Conservation (phyloP, 2,113 vertebrate species). For the Scomber colias region DNA sequence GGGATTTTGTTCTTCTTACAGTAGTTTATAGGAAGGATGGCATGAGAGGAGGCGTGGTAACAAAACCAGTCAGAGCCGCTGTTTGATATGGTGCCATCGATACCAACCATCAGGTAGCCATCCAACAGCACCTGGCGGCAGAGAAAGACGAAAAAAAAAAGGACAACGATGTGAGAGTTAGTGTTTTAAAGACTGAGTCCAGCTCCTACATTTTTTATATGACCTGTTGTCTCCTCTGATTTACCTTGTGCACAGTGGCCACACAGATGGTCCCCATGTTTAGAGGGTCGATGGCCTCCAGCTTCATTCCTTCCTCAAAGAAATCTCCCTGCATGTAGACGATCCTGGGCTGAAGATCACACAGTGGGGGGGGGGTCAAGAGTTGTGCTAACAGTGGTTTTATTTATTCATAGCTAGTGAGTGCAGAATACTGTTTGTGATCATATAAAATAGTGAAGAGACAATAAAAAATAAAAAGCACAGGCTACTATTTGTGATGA, state of each 20-base stretch:
- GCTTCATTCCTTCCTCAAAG: slow-evolving; percentile 95
- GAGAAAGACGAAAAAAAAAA: neutral
- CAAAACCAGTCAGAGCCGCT: slow-evolving; percentile 93
- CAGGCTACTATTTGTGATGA: too few species aligned
- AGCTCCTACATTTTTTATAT: neutral
- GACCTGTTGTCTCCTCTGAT: too few species aligned
- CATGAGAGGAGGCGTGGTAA: slow-evolving; percentile 94
- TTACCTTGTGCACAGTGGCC: slow-evolving; percentile 95
- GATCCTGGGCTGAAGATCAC: slow-evolving; percentile 86
- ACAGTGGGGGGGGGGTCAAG: neutral
- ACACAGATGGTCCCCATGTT: slow-evolving; percentile 97
- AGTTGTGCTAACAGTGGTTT: neutral
- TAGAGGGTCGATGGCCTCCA: slow-evolving; percentile 96
- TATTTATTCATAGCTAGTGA: too few species aligned
- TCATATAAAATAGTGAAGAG: too few species aligned
- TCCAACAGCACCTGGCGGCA: slow-evolving; percentile 89
- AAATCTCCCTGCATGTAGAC: slow-evolving; percentile 92
- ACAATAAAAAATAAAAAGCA: too few species aligned
- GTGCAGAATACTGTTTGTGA: too few species aligned
- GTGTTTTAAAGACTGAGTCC: neutral
- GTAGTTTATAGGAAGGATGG: slow-evolving; percentile 91
- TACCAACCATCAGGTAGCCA: slow-evolving; percentile 94
- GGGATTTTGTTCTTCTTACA: slow-evolving; percentile 91
- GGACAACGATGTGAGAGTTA: neutral
- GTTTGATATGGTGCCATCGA: slow-evolving; percentile 87